Base-by-base conservation (phyloP, 2,888 invertebrate species). In the Drosophila sordidapex region DNA sequence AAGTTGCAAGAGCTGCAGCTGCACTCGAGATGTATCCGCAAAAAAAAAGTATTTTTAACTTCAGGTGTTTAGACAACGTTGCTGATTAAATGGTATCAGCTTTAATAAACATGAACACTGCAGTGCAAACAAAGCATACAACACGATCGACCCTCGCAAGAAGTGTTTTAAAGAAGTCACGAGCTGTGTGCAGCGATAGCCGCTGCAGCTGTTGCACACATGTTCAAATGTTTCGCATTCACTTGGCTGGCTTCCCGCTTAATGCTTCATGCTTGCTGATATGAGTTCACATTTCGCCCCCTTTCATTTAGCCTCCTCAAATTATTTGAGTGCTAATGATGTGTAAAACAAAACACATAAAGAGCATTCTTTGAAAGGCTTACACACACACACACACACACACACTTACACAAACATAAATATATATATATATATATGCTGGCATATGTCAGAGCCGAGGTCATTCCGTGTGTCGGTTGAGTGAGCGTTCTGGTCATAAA, bases 121-220 rank as follows among this genome's bases (percentile, higher is more conserved):
- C 21, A 43, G 4, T 15, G 8, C 46, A 15, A 25, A 11, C n/a
- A n/a, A 40, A 11, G 40, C n/a, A 54, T 48, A 70, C 48, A 62
- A 11, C 4, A 54, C 38, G 7, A 67, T 10, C 61, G 49, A 25
- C 73, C 51, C 73, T 52, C 60, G 68, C 25, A 21, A 49, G 57
- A 74, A 82, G 67, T 76, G 61, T 38, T 56, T 51, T 31, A 51
- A 46, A 46, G 36, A 62, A n/a, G 35, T 43, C 21, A 56, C 49
- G 27, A 61, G 38, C 54, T 52, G 61, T 53, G 57, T 57, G 49
- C 43, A 52, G 40, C 51, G 31, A 46, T 52, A 38, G 56, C 52
- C 73, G 87, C 87, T 77, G 82, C 82, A 87, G 82, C 84, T 82
- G 82, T 73, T 84, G 79, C 74, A 83, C 87, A 82, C 75, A 82